phyloP scores from a whole-genome alignment of 2,888 invertebrate genomes.

The Arenicola marina region DNA sequence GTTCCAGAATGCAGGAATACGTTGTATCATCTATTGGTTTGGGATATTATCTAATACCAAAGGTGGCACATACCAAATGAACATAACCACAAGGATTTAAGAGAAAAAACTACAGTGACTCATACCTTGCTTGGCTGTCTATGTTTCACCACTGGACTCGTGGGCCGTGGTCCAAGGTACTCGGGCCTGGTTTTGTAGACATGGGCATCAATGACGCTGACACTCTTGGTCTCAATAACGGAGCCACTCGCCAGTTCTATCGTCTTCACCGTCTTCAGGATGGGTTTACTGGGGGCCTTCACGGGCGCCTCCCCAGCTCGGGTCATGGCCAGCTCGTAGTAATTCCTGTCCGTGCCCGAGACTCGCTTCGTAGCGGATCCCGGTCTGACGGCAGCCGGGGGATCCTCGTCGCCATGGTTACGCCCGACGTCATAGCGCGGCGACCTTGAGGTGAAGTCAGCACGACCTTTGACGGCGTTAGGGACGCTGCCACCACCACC shows the following conservation, averaged over 20 bases:
- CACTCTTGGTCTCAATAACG: background rate
- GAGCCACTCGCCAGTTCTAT: background rate
- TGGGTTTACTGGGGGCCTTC: background rate
- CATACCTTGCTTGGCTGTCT: no score
- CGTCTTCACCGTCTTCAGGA: constrained; percentile 1
- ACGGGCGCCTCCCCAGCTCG: background rate
- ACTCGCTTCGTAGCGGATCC: background rate
- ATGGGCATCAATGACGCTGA: background rate
- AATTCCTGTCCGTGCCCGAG: background rate
- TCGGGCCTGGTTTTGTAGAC: background rate
- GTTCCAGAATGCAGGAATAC: no score
- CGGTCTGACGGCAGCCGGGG: background rate
- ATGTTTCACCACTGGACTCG: no score
- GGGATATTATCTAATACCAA: no score
- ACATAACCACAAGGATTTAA: no score
- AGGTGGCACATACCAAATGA: no score
- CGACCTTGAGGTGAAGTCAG: no score
- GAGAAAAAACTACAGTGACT: no score
- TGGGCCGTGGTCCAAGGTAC: background rate
- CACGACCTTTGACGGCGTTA: background rate
- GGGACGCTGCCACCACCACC: background rate
- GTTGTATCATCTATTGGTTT: no score
- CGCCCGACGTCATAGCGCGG: no score
- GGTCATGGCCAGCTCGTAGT: background rate
- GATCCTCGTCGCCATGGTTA: no score